phyloP scores from a whole-genome alignment of 2,888 invertebrate species.

The Brachylomia viminalis region DNA sequence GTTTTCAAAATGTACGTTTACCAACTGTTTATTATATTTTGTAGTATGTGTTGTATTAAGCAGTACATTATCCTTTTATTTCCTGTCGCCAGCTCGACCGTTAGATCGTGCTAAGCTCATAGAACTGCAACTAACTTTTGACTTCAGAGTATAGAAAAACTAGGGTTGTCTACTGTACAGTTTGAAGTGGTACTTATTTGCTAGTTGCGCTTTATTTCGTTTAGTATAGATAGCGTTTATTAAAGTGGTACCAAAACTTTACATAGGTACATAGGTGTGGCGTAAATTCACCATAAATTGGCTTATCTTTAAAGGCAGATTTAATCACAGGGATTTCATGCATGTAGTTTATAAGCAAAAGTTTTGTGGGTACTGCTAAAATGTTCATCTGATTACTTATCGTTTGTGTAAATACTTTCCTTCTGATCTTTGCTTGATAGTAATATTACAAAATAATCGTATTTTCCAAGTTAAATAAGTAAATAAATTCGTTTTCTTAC shows the following conservation, averaged over 20 bases:
- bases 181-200: neutral
- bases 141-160: conserved; percentile 74
- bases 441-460: no score
- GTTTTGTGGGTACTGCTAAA: conserved; percentile 16
- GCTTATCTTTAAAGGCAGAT: conserved; percentile 20
- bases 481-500: no score
- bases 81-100: conserved; percentile 69
- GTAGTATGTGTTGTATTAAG: conserved; percentile 59
- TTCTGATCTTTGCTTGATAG: neutral
- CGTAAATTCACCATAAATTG: neutral
- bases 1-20: conserved; percentile 48
- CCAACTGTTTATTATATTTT: conserved; percentile 51
- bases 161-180: conserved; percentile 73
- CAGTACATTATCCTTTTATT: conserved; percentile 70
- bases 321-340: conserved; percentile 1
- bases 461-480: no score
- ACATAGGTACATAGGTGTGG: no score
- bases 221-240: neutral
- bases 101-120: conserved; percentile 75
- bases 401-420: neutral
- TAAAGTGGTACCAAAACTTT: neutral
- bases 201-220: neutral
- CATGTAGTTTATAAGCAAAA: neutral
- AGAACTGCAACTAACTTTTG: conserved; percentile 75
- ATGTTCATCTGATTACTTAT: conserved; percentile 19